Evolutionary conservation across 2,888 invertebrate genomes (phyloP).

Genomic region (Catocala sponsa): DNA sequence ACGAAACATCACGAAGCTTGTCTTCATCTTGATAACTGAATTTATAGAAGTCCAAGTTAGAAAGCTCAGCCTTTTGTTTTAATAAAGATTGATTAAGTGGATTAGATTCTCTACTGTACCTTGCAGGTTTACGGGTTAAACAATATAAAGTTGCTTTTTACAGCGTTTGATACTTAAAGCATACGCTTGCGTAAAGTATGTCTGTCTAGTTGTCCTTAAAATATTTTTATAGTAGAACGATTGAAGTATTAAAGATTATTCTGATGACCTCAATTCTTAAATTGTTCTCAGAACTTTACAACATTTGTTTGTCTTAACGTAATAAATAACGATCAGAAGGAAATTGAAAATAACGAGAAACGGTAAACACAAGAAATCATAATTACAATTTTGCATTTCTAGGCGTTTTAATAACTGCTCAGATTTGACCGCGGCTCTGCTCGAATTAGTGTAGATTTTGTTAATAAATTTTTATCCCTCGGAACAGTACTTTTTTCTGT

Average conservation of each 20-base stretch:
- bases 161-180: too few species aligned
- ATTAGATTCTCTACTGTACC: slow-evolving; percentile 52
- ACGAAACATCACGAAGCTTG: slow-evolving; percentile 31
- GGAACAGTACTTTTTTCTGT: too few species aligned
- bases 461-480: too few species aligned
- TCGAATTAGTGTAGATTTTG: too few species aligned
- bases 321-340: slow-evolving; percentile 9
- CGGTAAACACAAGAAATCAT: not conserved
- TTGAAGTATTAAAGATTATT: too few species aligned
- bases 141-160: too few species aligned
- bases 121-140: not conserved
- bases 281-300: too few species aligned
- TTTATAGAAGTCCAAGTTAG: slow-evolving; percentile 64
- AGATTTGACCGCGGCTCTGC: not conserved
- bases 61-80: slow-evolving; percentile 71
- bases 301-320: not conserved
- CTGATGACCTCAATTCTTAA: too few species aligned
- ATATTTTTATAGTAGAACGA: too few species aligned
- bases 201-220: too few species aligned
- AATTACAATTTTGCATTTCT: not conserved
- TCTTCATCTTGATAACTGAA: slow-evolving; percentile 71
- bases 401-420: not conserved
- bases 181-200: too few species aligned
- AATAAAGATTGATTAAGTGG: slow-evolving; percentile 59
- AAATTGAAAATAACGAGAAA: slow-evolving; percentile 4